Evolutionary conservation across 2,797 vertebrate genomes (phyloP).

Genomic region (Coregonus sp.): DNA sequence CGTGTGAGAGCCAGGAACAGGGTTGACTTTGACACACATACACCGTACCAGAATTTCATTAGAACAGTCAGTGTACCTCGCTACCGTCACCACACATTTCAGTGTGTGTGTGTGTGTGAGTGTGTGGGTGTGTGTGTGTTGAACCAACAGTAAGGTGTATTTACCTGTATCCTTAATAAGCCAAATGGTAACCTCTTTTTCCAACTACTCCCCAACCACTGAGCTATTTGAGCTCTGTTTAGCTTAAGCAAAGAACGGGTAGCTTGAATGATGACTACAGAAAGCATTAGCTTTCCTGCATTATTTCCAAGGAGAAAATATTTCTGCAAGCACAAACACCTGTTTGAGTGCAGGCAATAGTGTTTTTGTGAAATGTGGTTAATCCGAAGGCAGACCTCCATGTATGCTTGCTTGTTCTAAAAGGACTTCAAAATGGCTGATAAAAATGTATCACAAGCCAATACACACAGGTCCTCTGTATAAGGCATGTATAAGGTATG

Average conservation of each 20-base stretch:
- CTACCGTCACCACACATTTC: neutral
- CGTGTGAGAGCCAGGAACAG: neutral
- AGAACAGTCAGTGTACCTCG: conserved; percentile 42
- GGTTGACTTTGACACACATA: neutral
- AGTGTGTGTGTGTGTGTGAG: too few relatives aligned
- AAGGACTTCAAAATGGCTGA: neutral
- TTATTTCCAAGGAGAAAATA: neutral
- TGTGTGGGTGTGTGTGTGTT: conserved; percentile 23
- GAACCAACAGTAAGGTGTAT: conserved; percentile 22
- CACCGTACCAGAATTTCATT: conserved; percentile 9
- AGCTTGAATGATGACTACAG: neutral
- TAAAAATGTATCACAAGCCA: neutral
- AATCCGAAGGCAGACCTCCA: too few relatives aligned
- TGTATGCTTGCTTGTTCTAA: neutral
- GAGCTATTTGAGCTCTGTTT: neutral
- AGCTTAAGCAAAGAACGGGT: neutral
- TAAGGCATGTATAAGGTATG: neutral
- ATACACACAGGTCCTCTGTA: neutral
- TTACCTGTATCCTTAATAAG: conserved; percentile 17
- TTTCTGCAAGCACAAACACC: neutral
- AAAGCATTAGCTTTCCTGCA: neutral
- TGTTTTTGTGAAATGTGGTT: too few relatives aligned
- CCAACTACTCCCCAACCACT: neutral
- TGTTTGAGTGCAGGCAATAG: neutral
- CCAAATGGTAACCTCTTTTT: neutral